phyloP scores from a whole-genome alignment of 1,140 invertebrate species.

The Kradibia gibbosae region DNA sequence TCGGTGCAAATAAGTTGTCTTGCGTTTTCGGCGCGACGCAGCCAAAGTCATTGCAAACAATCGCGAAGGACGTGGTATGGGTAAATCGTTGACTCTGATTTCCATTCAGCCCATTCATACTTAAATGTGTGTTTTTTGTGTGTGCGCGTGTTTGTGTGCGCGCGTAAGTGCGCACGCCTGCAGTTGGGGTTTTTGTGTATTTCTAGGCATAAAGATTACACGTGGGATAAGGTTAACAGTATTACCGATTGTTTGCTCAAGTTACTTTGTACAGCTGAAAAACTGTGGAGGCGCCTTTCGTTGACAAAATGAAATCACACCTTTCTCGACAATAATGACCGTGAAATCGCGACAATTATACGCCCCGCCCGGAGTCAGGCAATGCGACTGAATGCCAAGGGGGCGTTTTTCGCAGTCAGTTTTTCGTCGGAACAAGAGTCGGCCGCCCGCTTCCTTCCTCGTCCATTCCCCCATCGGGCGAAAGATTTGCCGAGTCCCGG shows the following conservation, averaged over 20 bases:
- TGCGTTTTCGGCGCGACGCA: no score
- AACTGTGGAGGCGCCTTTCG: background rate
- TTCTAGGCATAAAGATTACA: no score
- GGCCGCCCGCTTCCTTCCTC: background rate
- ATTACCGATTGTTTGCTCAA: background rate
- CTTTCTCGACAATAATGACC: background rate
- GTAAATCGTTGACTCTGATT: background rate
- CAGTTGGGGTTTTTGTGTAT: no score
- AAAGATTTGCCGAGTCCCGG: no score
- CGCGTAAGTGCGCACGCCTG: no score
- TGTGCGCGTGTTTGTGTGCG: no score
- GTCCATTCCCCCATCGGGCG: no score
- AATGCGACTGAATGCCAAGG: background rate
- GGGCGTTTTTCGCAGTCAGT: slow-evolving; percentile 35
- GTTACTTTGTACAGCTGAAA: background rate
- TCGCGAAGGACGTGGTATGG: background rate
- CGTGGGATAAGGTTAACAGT: background rate
- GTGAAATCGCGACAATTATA: slow-evolving; percentile 35
- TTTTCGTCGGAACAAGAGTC: slow-evolving; percentile 27
- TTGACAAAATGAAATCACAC: background rate
- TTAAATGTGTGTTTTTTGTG: no score
- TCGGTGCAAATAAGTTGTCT: no score
- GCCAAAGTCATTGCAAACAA: no score
- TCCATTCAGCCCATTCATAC: background rate
- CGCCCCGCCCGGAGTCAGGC: background rate